Base-by-base conservation (phyloP, 2,797 vertebrate species). In the Alca torda region DNA sequence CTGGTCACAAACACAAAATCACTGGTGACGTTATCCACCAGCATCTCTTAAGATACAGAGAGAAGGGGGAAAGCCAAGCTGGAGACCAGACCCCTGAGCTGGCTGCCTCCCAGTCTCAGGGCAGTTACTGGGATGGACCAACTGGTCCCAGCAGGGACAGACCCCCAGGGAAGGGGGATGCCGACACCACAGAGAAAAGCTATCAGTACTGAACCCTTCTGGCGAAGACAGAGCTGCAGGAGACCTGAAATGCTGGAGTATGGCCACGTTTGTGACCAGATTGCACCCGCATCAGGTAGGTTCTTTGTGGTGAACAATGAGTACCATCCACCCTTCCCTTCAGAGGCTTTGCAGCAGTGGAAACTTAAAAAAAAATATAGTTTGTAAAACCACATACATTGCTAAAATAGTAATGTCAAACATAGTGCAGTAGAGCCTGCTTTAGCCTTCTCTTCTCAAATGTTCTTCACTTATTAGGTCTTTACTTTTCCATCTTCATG, bases 391-490 rank as follows among this genome's bases (percentile, higher is more conserved):
- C 31, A n/a, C 67, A 45, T 64, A 60, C 50, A 26, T 65, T 68
- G 70, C 60, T 92, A 80, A 96, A 93, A 76, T 24, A 79, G 43
- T 41, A 69, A 43, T 89, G 77, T 41, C 90, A 92, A 96, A 41
- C 50, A 39, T 28, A 57, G 79, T 77, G 72, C 81, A 76, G 78
- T 68, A 80, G 46, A 83, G 28, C 23, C 78, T 81, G 46, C 68
- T 91, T 85, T 96, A 90, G 87, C 67, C 75, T 96, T 92, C 80
- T 83, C 39, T 90, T 93, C 61, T 70, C 77, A 84, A 86, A 86
- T 75, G 43, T 51, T 92, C 57, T 86, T 92, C 75, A 67, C 90
- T 95, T 84, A 90, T 89, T 90, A 82, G 57, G 56, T 86, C 72
- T 92, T 85, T 59, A 54, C 59, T 88, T 94, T 87, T 93, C 84